Evolutionary conservation across 2,113 vertebrate species (phyloP).

Genomic region (Bagarius yarrelli): DNA sequence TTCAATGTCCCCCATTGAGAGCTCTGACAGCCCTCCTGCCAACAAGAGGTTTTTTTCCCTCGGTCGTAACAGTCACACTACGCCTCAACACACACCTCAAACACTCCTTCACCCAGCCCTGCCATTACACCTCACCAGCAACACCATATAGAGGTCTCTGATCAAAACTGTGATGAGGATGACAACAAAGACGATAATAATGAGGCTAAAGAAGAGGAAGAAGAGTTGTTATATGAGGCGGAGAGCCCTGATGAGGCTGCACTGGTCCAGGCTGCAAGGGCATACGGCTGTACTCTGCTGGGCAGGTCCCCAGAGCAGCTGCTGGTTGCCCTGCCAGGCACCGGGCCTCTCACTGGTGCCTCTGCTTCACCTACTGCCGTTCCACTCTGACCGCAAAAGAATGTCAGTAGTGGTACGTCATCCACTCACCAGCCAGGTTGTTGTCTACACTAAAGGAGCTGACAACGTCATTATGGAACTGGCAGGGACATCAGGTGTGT

Average conservation of each 20-base stretch:
- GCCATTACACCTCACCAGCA: background rate
- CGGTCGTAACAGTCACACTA: slow-evolving; percentile 64
- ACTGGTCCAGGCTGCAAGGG: slow-evolving; percentile 74
- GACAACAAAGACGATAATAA: slow-evolving; percentile 5
- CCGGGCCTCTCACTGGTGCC: slow-evolving; percentile 78
- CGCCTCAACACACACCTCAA: slow-evolving; percentile 36
- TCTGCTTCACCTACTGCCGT: slow-evolving; percentile 86
- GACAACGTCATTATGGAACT: slow-evolving; percentile 87
- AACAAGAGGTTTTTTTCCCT: slow-evolving; percentile 72
- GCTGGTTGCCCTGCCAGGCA: slow-evolving; percentile 76
- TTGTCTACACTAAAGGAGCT: slow-evolving; percentile 92
- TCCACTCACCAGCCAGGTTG: slow-evolving; percentile 80
- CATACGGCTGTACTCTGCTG: slow-evolving; percentile 75
- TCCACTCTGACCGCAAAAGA: slow-evolving; percentile 85
- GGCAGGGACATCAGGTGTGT: slow-evolving; percentile 53
- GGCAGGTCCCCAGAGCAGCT: slow-evolving; percentile 80
- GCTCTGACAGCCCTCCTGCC: slow-evolving; percentile 61
- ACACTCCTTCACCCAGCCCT: fast-evolving
- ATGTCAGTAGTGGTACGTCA: slow-evolving; percentile 95
- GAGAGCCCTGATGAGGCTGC: slow-evolving; percentile 78
- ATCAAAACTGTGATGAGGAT: background rate
- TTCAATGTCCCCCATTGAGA: slow-evolving; percentile 60
- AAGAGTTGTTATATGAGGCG: slow-evolving; percentile 73
- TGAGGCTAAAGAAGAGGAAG: background rate
- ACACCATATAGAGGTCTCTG: background rate